Conservation (phyloP, 2,113 vertebrate species). For the Oophaga pumilio region DNA sequence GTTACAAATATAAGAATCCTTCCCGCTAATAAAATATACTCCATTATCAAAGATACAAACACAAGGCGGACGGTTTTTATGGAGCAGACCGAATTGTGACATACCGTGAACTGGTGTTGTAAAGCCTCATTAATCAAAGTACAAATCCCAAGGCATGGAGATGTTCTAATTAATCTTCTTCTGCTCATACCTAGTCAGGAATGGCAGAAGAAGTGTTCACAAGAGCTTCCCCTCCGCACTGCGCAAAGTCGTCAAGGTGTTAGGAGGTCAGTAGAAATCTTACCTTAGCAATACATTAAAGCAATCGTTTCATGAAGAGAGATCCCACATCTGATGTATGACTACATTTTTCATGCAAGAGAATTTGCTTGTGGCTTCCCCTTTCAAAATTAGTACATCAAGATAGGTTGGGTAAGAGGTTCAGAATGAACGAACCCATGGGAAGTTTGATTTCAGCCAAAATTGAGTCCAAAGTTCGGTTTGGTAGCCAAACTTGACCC, state of each 20-base stretch:
- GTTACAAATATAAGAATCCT: neutral
- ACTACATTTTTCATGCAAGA: too few species aligned
- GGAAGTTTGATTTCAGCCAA: too few species aligned
- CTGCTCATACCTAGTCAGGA: constrained; percentile 44
- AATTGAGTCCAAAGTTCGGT: too few species aligned
- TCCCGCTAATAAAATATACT: neutral
- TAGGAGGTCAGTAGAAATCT: neutral
- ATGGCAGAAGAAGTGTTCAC: constrained; percentile 16
- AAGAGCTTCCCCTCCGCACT: constrained; percentile 3
- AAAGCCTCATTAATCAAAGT: constrained; percentile 56
- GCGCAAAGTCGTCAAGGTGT: neutral
- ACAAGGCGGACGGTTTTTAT: constrained; percentile 8
- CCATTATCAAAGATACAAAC: neutral
- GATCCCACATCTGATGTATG: too few species aligned
- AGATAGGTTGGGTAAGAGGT: too few species aligned
- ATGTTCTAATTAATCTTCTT: constrained; percentile 56
- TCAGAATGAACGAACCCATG: too few species aligned
- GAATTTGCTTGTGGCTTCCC: too few species aligned
- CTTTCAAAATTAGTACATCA: too few species aligned
- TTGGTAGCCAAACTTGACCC: too few species aligned
- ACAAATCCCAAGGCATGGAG: constrained; percentile 30
- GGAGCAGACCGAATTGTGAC: constrained; percentile 30
- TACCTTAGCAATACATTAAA: neutral
- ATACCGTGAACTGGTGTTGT: constrained; percentile 51
- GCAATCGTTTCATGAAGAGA: neutral